A percentile compares a stretch with the other conserved stretches of the same genome.
Conservation (phyloP, 2,888 invertebrate species). For the Marronus borbonicus region DNA sequence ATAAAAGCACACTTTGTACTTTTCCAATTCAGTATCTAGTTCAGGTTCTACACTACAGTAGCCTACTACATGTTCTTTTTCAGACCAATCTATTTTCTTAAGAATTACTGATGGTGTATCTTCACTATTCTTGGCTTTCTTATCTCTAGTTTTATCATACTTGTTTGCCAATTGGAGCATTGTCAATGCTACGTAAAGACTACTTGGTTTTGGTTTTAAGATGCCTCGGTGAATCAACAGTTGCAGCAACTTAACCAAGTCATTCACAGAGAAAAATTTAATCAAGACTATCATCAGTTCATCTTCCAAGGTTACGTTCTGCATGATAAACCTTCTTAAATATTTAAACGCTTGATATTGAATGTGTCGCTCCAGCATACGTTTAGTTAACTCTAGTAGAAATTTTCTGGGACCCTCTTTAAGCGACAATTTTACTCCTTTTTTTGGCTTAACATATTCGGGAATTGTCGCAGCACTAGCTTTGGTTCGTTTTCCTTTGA, state of each 20-base stretch:
- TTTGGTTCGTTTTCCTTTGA: slow-evolving; percentile 13
- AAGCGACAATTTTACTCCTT: slow-evolving; percentile 21
- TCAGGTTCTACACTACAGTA: slow-evolving; percentile 53
- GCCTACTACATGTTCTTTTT: slow-evolving; percentile 6
- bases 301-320: slow-evolving; percentile 56
- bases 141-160: slow-evolving; percentile 16
- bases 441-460: slow-evolving; percentile 24
- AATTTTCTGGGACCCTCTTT: slow-evolving; percentile 54
- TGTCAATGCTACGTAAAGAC: slow-evolving; percentile 17
- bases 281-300: slow-evolving; percentile 58
- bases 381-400: slow-evolving; percentile 56
- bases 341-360: slow-evolving; percentile 59
- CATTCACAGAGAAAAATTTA: slow-evolving; percentile 59
- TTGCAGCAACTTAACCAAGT: slow-evolving; percentile 55
- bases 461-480: slow-evolving; percentile 21
- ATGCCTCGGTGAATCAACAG: slow-evolving; percentile 57
- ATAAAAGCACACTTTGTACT: slow-evolving; percentile 65
- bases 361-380: slow-evolving; percentile 56
- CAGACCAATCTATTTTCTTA: slow-evolving; percentile 54
- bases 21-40: slow-evolving; percentile 54
- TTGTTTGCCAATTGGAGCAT: slow-evolving; percentile 36
- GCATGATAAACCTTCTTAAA: slow-evolving; percentile 59
- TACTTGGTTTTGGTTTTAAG: slow-evolving; percentile 18
- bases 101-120: slow-evolving; percentile 3
- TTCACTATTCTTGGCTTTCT: slow-evolving; percentile 16